phyloP scores from a whole-genome alignment of 2,888 invertebrate species.

The Smittia sp. region DNA sequence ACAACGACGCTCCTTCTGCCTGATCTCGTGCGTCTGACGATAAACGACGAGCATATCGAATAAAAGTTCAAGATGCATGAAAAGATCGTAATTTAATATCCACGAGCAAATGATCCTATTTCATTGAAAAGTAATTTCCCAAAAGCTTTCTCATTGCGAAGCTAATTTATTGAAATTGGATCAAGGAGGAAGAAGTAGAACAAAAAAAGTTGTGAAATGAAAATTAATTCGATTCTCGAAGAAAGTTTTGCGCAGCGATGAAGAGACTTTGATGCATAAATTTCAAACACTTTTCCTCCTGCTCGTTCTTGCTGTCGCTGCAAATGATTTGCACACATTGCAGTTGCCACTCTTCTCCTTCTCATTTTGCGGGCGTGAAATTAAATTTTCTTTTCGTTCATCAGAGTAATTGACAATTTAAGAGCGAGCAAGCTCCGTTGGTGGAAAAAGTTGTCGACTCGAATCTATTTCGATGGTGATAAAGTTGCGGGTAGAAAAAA shows the following conservation, averaged over 20 bases:
- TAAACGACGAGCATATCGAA: too few relatives aligned
- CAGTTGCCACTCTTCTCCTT: background rate
- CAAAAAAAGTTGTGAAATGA: background rate
- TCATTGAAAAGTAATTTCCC: too few relatives aligned
- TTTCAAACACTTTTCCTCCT: background rate
- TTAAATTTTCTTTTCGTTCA: background rate
- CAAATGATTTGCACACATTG: background rate
- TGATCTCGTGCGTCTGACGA: too few relatives aligned
- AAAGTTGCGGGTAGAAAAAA: background rate
- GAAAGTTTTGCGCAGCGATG: background rate
- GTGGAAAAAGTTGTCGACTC: background rate
- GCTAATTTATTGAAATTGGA: background rate
- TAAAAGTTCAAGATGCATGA: too few relatives aligned
- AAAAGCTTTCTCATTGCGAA: background rate
- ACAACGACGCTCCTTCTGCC: too few relatives aligned
- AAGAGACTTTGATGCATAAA: constrained; percentile 10
- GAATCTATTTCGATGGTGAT: background rate
- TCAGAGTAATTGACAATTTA: constrained; percentile 1
- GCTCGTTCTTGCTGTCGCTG: background rate
- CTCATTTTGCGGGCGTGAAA: background rate
- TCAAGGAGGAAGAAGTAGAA: background rate
- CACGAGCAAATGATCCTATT: too few relatives aligned
- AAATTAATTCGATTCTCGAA: constrained; percentile 5
- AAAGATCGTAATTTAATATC: too few relatives aligned
- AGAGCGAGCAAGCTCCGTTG: background rate